These are phyloP conservation scores for Agriopis leucophaearia DNA, from an alignment of 2,888 invertebrate genomes.

Conservation along the genomic window DNA sequence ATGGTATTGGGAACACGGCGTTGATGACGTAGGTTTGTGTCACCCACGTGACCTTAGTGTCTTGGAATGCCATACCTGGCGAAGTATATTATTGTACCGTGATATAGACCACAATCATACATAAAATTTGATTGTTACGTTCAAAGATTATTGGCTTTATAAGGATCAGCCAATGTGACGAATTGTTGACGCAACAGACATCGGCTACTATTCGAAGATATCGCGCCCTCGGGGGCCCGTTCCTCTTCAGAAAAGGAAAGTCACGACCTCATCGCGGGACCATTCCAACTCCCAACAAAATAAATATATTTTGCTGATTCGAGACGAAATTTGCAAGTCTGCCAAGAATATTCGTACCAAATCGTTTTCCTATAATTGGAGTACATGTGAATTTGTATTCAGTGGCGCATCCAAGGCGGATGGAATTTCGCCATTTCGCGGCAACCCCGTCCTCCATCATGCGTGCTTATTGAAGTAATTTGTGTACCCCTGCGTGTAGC, in stretches of 20 bases:
- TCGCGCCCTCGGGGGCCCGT: conserved; percentile 56
- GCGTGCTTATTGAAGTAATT: conserved; percentile 84
- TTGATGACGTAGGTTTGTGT: too few species aligned
- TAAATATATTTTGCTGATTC: conserved; percentile 86
- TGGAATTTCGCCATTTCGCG: conserved; percentile 83
- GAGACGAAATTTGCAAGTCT: conserved; percentile 85
- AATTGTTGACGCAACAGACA: conserved; percentile 52
- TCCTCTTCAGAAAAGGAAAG: conserved; percentile 69
- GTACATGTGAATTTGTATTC: conserved; percentile 87
- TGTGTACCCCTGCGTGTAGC: conserved; percentile 71
- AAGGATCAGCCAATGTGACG: conserved; percentile 43
- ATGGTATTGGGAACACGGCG: too few species aligned
- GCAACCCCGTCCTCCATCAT: conserved; percentile 79
- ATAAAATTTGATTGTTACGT: conserved; percentile 6
- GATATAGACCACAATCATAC: not conserved
- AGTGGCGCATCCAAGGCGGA: conserved; percentile 83
- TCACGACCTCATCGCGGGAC: conserved; percentile 74
- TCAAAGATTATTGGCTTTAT: conserved; percentile 40
- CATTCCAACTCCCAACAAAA: conserved; percentile 79
- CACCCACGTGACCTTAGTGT: too few species aligned
- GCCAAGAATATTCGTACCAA: conserved; percentile 86
- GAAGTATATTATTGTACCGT: too few species aligned
- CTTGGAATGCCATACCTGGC: too few species aligned
- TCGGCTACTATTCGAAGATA: conserved; percentile 38
- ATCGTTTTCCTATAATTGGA: conserved; percentile 87